A percentile compares a stretch with the other conserved stretches of the same genome.
These are phyloP conservation scores for Chloroceryle amazona DNA, from an alignment of 2,797 vertebrate species.

Conservation along the genomic window DNA sequence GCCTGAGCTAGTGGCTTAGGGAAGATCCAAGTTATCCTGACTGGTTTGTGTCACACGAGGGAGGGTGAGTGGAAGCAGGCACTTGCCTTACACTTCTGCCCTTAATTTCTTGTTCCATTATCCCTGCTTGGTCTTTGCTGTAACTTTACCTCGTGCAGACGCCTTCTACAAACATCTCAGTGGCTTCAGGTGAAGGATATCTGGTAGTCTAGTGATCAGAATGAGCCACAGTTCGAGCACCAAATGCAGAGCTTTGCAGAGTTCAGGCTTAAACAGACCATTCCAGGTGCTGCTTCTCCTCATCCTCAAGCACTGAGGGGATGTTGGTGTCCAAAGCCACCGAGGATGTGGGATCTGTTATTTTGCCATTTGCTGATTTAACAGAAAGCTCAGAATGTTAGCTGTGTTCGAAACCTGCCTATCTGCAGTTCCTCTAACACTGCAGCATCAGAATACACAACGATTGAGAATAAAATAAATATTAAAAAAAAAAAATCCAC, in stretches of 20 bases:
- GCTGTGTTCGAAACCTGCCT: background rate
- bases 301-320: background rate
- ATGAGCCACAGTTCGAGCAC: background rate
- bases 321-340: background rate
- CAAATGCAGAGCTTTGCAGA: background rate
- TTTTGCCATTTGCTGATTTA: background rate
- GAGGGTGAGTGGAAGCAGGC: background rate
- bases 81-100: background rate
- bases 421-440: background rate
- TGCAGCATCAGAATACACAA: background rate
- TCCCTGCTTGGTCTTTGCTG: background rate
- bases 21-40: background rate
- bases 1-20: background rate
- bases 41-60: background rate
- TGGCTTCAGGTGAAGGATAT: background rate
- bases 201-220: background rate
- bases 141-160: background rate
- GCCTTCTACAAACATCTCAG: background rate
- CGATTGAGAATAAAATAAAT: background rate
- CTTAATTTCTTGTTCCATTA: background rate
- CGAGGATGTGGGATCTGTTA: background rate
- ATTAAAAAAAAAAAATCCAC: background rate
- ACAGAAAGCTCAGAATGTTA: background rate
- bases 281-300: background rate
- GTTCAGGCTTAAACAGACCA: rapidly evolving